Base-by-base conservation (phyloP, 2,113 vertebrate genomes). In the Cyprinodon tularosa region DNA sequence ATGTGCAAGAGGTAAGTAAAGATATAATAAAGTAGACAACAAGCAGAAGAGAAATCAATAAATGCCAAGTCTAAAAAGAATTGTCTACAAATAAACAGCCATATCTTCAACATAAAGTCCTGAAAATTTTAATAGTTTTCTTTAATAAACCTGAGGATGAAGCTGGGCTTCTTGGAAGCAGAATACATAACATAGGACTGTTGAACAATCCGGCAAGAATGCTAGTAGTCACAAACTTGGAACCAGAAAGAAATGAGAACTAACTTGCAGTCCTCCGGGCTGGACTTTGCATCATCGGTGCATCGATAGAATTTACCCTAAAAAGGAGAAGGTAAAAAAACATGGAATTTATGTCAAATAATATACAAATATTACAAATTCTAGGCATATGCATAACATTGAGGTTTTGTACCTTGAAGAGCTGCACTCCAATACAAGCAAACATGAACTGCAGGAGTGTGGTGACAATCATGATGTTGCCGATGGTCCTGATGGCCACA, bases 401-500 rank as follows among this genome's bases (percentile, higher is more conserved):
- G 69, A 11, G 15, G 12, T 68, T 9, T 22, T 65, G 3, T 84
- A 99, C 97, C 97, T 99, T 99, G 86, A 99, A 99, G 12, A 99
- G 91, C 89, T 99, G 98, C 66, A 99, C 98, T 38, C 98, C 97
- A 4, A 99, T 99, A 83, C 98, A 99, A 40, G 97, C 97, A 4
- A 99, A 99, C 97, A 99, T 99, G 91, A 99, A 99, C 88, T 99
- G 98, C 80, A 99, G 96, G 69, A 99, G 95, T 1, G 98, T 99
- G 82, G 98, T 99, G 81, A 99, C 98, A 0, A 99, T 99, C 97
- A 99, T 99, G 92, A 99, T 99, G 92, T 99, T 99, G 68, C 97
- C 98, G 0, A 99, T 99, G 44, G 98, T 99, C 90, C 97, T 92
- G 90, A 99, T 99, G 87, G 98, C 98, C 83, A 99, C 98, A 77